These are phyloP conservation scores for Blastobasis adustella DNA, from an alignment of 2,888 invertebrate genomes.

Conservation along the genomic window DNA sequence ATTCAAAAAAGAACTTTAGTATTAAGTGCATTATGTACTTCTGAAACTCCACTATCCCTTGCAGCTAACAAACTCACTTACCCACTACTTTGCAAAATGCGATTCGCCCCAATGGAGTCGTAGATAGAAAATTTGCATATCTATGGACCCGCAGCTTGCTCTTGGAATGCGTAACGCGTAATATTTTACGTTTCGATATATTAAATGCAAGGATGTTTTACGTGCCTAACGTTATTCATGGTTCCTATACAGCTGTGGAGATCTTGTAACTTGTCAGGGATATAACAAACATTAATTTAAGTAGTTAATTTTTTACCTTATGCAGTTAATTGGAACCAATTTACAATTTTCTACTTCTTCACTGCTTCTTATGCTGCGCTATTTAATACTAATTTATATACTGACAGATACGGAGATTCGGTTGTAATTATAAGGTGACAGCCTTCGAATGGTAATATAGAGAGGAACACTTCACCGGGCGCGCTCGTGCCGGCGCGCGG, in stretches of 20 bases:
- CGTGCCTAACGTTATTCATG: conserved; percentile 36
- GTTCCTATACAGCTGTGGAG: conserved; percentile 14
- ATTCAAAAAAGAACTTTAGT: background rate
- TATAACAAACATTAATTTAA: too few relatives aligned
- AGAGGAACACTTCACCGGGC: background rate
- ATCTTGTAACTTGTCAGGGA: too few relatives aligned
- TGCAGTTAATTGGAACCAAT: too few relatives aligned
- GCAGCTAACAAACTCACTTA: conserved; percentile 11
- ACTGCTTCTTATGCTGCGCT: too few relatives aligned
- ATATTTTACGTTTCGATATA: conserved; percentile 50
- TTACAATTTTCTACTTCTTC: too few relatives aligned
- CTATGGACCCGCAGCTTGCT: conserved; percentile 25
- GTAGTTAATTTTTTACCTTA: too few relatives aligned
- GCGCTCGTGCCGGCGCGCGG: conserved; percentile 4
- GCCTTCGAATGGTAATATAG: conserved; percentile 1
- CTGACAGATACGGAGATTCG: too few relatives aligned
- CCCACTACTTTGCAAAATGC: conserved; percentile 26
- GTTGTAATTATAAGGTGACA: too few relatives aligned
- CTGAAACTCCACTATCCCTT: background rate
- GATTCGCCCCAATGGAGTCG: conserved; percentile 30
- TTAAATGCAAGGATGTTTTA: conserved; percentile 38
- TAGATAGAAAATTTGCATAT: conserved; percentile 39
- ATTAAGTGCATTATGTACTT: background rate
- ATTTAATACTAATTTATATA: too few relatives aligned
- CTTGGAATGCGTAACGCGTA: conserved; percentile 37